Conservation (phyloP, 2,797 vertebrate species). For the Sphenopsis melanotis region DNA sequence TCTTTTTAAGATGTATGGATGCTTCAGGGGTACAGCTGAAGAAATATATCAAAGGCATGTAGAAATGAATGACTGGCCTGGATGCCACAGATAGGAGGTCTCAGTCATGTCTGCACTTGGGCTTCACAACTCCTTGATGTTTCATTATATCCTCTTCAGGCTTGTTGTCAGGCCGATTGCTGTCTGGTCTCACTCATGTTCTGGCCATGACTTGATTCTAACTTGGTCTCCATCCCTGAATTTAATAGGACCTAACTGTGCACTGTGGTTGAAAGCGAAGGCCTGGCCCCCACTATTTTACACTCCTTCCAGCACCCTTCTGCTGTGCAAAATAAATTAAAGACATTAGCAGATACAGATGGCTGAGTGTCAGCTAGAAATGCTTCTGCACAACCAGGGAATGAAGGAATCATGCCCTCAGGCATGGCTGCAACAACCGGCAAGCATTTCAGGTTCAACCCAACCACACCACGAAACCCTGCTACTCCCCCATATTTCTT, state of each 20-base stretch:
- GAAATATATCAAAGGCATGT: not conserved
- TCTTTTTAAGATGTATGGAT: not conserved
- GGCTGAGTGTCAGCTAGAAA: not conserved
- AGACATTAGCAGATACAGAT: not conserved
- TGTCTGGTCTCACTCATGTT: not conserved
- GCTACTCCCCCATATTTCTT: not conserved
- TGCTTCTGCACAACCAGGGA: not conserved
- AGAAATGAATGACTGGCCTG: not conserved
- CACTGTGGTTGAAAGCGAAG: not conserved
- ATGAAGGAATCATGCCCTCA: not conserved
- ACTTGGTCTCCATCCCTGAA: not conserved
- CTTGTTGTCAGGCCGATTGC: not conserved
- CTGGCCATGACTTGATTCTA: not conserved
- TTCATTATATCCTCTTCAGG: not conserved
- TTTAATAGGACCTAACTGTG: not conserved
- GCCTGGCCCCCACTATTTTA: not conserved
- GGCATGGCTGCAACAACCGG: not conserved
- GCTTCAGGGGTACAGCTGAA: not conserved
- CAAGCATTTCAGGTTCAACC: not conserved
- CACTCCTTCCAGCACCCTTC: not conserved
- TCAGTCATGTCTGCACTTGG: not conserved
- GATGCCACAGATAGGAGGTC: not conserved
- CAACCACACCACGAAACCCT: not conserved
- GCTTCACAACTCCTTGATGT: not conserved
- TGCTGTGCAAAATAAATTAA: not conserved